Evolutionary conservation across 23 tunicate species (phyloP).

Genomic region (Ciona savignyi): DNA sequence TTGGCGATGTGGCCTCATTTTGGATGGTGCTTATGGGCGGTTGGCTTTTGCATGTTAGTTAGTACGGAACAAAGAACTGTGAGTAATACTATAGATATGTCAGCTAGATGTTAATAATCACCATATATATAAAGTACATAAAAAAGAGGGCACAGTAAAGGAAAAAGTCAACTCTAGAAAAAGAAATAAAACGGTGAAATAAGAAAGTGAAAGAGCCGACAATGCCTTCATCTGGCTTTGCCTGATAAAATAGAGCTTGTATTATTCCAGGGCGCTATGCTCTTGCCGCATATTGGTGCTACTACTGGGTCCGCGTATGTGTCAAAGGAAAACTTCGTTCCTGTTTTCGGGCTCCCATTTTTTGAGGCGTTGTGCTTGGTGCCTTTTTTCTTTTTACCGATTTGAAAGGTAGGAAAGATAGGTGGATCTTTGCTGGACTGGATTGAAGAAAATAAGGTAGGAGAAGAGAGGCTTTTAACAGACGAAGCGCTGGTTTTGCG

Average conservation of each 20-base stretch:
- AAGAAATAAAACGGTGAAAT: too few species aligned
- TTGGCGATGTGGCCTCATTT: too few species aligned
- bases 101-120: not conserved
- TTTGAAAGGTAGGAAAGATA: not conserved
- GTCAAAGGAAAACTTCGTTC: not conserved
- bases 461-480: not conserved
- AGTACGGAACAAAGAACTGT: not conserved
- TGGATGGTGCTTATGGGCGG: not conserved
- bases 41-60: not conserved
- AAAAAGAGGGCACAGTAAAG: not conserved
- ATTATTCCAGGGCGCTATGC: not conserved
- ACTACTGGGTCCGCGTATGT: not conserved
- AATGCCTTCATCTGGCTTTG: not conserved
- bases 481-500: not conserved
- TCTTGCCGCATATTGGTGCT: not conserved
- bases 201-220: too few species aligned
- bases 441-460: not conserved
- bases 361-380: not conserved
- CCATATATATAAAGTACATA: not conserved
- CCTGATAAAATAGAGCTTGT: not conserved
- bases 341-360: not conserved
- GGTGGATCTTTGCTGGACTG: not conserved
- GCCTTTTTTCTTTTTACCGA: not conserved
- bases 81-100: not conserved
- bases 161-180: too few species aligned